Conservation (phyloP, 2,797 vertebrate genomes). For the Lepus oiostolus region DNA sequence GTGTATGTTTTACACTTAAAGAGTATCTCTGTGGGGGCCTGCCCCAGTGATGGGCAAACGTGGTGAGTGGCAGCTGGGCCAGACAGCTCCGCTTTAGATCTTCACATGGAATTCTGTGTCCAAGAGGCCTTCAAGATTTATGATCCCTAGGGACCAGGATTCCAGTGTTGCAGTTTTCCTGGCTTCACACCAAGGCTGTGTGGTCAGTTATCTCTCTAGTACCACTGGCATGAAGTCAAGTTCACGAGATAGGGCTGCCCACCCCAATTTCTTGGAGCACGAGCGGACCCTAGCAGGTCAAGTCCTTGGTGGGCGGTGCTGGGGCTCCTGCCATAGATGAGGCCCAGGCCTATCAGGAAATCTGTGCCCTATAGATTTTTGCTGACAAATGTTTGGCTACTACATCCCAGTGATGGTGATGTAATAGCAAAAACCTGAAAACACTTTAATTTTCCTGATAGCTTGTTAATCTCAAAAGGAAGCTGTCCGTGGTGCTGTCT, state of each 20-base stretch:
- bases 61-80: accelerated
- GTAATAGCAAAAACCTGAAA: neutral
- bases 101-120: neutral
- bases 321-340: neutral
- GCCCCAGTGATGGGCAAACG: neutral
- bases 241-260: neutral
- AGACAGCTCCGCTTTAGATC: neutral
- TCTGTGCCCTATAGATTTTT: neutral
- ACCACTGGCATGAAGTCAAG: neutral
- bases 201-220: neutral
- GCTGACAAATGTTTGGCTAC: neutral
- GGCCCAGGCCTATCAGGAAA: neutral
- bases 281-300: neutral
- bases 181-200: neutral
- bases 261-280: neutral
- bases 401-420: neutral
- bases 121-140: neutral
- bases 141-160: neutral
- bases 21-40: too few species aligned
- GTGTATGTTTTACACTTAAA: too few species aligned
- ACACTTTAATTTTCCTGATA: neutral
- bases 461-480: neutral
- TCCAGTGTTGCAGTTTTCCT: neutral
- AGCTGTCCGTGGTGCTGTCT: neutral
- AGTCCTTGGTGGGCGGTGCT: neutral